These are phyloP conservation scores for Grammomys dolichurus DNA, from an alignment of 2,113 vertebrate genomes.

Conservation along the genomic window DNA sequence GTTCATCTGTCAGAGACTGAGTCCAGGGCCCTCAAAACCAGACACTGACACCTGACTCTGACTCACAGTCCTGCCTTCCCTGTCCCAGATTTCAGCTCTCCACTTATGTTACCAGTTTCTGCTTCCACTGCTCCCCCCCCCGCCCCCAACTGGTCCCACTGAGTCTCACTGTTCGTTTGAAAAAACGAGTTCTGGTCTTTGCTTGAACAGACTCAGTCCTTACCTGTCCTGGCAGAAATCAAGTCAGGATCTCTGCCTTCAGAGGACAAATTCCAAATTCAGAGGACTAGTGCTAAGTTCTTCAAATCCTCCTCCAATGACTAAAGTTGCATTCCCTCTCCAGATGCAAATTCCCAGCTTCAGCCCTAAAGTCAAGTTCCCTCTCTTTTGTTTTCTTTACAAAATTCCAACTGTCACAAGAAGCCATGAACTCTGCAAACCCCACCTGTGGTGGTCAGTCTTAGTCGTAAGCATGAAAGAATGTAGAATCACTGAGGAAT, in stretches of 20 bases:
- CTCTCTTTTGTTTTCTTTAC: constrained; percentile 8
- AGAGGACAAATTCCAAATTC: background rate
- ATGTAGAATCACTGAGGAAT: background rate
- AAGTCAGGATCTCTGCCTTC: background rate
- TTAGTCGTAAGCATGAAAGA: background rate
- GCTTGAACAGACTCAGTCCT: constrained; percentile 12
- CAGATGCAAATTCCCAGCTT: background rate
- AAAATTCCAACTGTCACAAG: constrained; percentile 44
- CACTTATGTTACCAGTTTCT: background rate
- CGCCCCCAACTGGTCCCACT: background rate
- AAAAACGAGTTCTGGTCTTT: background rate
- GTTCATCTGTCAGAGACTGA: background rate
- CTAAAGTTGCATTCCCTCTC: background rate
- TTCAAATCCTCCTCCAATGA: background rate
- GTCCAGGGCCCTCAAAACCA: background rate
- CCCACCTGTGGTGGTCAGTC: background rate
- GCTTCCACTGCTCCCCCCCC: background rate
- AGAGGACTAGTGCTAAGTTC: background rate
- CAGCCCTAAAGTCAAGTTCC: constrained; percentile 5
- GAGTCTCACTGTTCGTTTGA: background rate
- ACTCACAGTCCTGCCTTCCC: background rate
- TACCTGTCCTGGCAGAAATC: constrained; percentile 3
- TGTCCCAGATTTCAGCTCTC: background rate
- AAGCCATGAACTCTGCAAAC: background rate
- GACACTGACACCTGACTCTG: background rate